phyloP scores from a whole-genome alignment of 2,113 vertebrate species.

The Accipiter cooperii region DNA sequence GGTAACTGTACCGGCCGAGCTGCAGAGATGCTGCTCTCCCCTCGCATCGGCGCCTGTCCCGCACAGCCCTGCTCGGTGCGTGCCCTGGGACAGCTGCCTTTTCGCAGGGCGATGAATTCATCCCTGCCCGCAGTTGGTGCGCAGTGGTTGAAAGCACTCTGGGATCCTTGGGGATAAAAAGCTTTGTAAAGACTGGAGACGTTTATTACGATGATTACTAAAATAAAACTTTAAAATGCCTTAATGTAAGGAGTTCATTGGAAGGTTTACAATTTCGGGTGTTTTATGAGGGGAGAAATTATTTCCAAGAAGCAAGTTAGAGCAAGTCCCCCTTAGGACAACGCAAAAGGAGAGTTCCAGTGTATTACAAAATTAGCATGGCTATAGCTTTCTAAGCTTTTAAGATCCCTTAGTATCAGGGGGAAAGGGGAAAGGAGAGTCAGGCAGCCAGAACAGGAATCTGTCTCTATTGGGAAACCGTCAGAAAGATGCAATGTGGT shows the following conservation, averaged over 20 bases:
- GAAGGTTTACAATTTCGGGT: not conserved
- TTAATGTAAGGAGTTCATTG: not conserved
- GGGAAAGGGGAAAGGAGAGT: constrained; percentile 8
- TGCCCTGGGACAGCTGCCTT: not conserved
- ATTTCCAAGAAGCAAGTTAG: constrained; percentile 17
- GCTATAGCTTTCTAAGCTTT: not conserved
- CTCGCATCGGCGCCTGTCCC: accelerated
- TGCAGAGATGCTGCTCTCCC: not conserved
- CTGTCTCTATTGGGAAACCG: constrained; percentile 13
- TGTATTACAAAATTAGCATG: not conserved
- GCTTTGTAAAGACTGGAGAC: not conserved
- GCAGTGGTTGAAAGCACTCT: not conserved
- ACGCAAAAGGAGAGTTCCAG: constrained; percentile 12
- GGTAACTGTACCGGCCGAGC: accelerated
- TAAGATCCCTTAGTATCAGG: not conserved
- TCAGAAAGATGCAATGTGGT: not conserved
- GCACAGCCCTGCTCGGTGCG: accelerated
- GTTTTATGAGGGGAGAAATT: not conserved
- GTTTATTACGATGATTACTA: not conserved
- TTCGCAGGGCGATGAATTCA: not conserved
- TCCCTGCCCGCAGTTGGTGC: not conserved
- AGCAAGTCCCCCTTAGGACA: not conserved
- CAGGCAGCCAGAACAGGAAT: constrained; percentile 23
- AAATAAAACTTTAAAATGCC: not conserved
- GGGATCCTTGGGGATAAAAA: not conserved